Evolutionary conservation across 1,140 invertebrate species (phyloP).

Genomic region (Philaenus spumarius): DNA sequence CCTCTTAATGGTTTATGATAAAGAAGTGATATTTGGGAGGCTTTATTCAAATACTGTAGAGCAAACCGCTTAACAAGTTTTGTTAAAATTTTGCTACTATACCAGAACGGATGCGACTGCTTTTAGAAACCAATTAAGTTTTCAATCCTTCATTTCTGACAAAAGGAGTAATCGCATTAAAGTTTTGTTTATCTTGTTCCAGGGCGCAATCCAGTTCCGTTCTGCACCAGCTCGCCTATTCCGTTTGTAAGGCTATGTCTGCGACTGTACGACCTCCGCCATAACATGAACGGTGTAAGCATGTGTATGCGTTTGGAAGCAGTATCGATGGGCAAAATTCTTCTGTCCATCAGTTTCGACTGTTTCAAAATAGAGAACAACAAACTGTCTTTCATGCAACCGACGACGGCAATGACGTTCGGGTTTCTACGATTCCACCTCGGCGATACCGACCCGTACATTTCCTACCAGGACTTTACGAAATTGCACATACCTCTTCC

Average conservation of each 20-base stretch:
- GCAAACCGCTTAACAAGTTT: neutral
- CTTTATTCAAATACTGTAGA: neutral
- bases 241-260: neutral
- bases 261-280: slow-evolving; percentile 1
- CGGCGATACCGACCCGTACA: slow-evolving; percentile 1
- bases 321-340: neutral
- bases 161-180: neutral
- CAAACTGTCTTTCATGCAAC: neutral
- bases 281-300: neutral
- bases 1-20: neutral
- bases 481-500: slow-evolving; percentile 1
- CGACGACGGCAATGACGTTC: neutral
- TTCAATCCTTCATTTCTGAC: neutral
- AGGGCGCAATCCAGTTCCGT: neutral
- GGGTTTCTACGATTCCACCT: neutral
- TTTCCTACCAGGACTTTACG: neutral
- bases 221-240: neutral
- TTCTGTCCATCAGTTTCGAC: neutral
- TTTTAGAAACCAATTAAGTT: neutral
- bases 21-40: neutral
- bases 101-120: neutral
- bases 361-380: slow-evolving; percentile 2
- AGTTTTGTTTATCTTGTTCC: neutral
- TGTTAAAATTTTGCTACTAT: neutral
- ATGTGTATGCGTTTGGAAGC: neutral